Conservation (phyloP, 2,797 vertebrate species). For the Crax fasciolata region DNA sequence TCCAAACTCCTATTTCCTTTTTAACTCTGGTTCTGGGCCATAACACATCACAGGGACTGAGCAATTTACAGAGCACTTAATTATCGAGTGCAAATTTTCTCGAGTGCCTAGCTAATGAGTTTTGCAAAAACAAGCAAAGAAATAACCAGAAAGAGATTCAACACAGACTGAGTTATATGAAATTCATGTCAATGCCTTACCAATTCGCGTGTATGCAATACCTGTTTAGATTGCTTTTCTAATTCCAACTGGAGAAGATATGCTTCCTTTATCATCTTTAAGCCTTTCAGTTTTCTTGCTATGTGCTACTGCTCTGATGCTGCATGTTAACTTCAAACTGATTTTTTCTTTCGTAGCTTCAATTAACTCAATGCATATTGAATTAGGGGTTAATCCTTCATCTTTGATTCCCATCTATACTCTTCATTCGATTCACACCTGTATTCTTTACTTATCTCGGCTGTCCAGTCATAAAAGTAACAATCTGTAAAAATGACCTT, state of each 20-base stretch:
- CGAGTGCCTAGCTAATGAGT: neutral
- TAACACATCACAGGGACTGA: neutral
- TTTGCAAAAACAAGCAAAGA: constrained; percentile 8
- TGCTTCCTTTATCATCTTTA: neutral
- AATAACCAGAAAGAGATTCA: neutral
- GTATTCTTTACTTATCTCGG: neutral
- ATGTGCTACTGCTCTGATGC: neutral
- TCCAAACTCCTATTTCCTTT: neutral
- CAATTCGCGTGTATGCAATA: neutral
- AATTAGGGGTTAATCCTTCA: neutral
- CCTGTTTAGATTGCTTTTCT: neutral
- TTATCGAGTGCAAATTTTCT: constrained; percentile 2
- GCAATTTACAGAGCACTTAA: constrained; percentile 14
- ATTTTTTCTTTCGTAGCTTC: neutral
- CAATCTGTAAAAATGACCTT: neutral
- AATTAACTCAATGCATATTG: neutral
- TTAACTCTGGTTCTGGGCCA: neutral
- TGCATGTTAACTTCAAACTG: neutral
- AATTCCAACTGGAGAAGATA: neutral
- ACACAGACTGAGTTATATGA: neutral
- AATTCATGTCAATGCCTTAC: neutral
- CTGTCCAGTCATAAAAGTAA: neutral
- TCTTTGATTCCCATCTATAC: neutral
- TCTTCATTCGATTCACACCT: neutral
- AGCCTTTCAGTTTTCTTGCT: neutral